Percentiles rank a stretch among this genome's conserved stretches.
Conservation (phyloP, 2,113 vertebrate genomes). For the Orientallactaga bullata region DNA sequence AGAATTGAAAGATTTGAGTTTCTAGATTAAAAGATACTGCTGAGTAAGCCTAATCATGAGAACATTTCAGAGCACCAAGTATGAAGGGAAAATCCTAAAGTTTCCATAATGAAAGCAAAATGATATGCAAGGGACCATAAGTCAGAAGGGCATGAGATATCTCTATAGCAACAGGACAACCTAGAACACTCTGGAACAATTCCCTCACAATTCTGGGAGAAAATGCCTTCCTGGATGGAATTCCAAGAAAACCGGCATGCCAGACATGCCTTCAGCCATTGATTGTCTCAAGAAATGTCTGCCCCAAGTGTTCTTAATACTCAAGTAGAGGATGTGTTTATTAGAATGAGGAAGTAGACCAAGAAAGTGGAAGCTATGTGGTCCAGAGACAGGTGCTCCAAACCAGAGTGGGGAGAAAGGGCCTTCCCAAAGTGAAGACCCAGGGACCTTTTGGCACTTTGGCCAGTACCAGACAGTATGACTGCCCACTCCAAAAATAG, state of each 20-base stretch:
- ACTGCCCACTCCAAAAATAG: background rate
- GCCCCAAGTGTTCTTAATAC: background rate
- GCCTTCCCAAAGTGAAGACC: background rate
- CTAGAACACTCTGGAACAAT: background rate
- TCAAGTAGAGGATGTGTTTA: background rate
- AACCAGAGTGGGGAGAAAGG: background rate
- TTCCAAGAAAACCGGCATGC: background rate
- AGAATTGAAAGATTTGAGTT: background rate
- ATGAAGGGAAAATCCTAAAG: constrained; percentile 14
- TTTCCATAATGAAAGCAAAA: constrained; percentile 21
- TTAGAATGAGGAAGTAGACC: constrained; percentile 49
- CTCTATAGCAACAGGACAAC: background rate
- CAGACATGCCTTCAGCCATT: background rate
- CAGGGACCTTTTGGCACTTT: background rate
- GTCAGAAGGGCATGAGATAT: background rate
- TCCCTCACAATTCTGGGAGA: constrained; percentile 27
- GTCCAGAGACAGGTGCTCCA: background rate
- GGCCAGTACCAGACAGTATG: background rate
- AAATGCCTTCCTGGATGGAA: background rate
- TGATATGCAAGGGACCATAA: background rate
- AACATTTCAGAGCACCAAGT: background rate
- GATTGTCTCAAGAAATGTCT: background rate
- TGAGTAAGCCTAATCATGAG: background rate
- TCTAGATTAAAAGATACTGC: background rate
- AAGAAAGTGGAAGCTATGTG: constrained; percentile 2